Conservation (phyloP, 2,797 vertebrate genomes). For the Oophaga sylvatica region DNA sequence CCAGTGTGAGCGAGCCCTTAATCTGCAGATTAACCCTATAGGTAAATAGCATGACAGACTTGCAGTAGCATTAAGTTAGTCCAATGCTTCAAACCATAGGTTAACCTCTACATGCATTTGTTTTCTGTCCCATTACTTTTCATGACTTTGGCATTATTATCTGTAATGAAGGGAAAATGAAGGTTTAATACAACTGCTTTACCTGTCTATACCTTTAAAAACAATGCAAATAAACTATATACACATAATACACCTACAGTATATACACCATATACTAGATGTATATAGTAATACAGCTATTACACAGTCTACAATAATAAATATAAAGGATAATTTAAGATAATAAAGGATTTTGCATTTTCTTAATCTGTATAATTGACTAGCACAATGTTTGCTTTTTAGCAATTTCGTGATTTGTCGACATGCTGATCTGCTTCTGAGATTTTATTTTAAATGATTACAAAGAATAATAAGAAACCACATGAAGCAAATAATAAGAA, state of each 20-base stretch:
- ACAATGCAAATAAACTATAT: background rate
- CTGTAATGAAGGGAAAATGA: too few species aligned
- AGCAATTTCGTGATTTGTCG: background rate
- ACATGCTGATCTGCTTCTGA: background rate
- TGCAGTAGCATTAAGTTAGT: too few species aligned
- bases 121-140: too few species aligned
- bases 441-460: background rate
- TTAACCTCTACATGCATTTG: too few species aligned
- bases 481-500: slow-evolving; percentile 5
- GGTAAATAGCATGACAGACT: too few species aligned
- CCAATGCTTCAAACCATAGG: too few species aligned
- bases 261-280: background rate
- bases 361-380: background rate
- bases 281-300: background rate
- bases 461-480: slow-evolving; percentile 13
- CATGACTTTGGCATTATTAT: too few species aligned
- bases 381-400: background rate
- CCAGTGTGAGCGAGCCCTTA: too few species aligned
- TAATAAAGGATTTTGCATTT: background rate
- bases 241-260: background rate
- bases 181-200: too few species aligned
- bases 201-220: background rate
- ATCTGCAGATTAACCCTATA: too few species aligned
- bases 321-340: too few species aligned
- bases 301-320: too few species aligned